phyloP scores from a whole-genome alignment of 2,113 vertebrate species.

The Craseonycteris thonglongyai region DNA sequence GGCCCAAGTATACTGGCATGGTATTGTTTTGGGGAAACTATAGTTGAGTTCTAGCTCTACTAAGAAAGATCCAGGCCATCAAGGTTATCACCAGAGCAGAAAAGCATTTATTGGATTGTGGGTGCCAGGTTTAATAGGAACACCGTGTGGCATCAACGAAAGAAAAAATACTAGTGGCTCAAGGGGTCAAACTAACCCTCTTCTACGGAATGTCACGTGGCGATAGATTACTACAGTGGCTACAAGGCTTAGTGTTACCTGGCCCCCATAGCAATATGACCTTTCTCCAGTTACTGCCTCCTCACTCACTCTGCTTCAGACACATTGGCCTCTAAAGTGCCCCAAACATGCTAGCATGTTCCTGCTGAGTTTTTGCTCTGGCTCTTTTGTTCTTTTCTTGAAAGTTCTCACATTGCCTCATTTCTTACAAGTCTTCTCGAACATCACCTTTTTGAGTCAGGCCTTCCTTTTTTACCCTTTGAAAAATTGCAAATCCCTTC shows the following conservation, averaged over 20 bases:
- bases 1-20: not conserved
- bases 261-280: not conserved
- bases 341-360: not conserved
- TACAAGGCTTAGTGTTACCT: accelerated
- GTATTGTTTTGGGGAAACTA: not conserved
- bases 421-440: not conserved
- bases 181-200: not conserved
- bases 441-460: not conserved
- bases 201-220: not conserved
- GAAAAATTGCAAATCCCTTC: not conserved
- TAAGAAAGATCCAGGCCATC: not conserved
- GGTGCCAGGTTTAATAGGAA: not conserved
- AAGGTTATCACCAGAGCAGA: not conserved
- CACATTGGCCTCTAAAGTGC: not conserved
- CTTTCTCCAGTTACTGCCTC: not conserved
- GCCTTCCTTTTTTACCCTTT: not conserved
- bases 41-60: not conserved
- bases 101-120: not conserved
- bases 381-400: too few relatives aligned
- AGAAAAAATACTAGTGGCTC: not conserved
- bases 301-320: not conserved
- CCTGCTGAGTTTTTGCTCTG: not conserved
- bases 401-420: not conserved
- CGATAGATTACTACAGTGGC: not conserved
- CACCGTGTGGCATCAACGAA: not conserved